Evolutionary conservation across 1,140 invertebrate species (phyloP).

Genomic region (Drosophila navojoa): DNA sequence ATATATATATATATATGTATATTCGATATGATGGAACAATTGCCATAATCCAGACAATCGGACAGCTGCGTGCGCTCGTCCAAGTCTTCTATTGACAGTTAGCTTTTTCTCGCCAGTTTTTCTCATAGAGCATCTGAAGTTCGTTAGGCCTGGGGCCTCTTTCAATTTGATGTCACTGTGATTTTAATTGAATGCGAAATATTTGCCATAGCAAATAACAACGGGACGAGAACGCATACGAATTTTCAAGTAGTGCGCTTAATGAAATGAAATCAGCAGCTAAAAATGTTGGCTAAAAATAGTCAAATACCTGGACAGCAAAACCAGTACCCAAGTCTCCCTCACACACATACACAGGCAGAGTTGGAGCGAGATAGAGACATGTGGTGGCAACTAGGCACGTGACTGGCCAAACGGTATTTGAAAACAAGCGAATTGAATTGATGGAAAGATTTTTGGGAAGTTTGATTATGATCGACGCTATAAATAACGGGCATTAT

Average conservation of each 20-base stretch:
- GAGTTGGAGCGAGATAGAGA: conserved; percentile 14
- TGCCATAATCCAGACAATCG: too few species aligned
- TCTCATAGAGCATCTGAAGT: background rate
- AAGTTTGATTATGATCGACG: conserved; percentile 4
- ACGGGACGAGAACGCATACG: conserved; percentile 9
- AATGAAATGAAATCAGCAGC: conserved; percentile 75
- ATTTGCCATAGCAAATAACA: conserved; percentile 20
- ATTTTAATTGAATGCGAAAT: conserved; percentile 36
- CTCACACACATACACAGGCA: conserved; percentile 7
- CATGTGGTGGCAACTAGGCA: conserved; percentile 15
- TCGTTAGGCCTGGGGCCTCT: background rate
- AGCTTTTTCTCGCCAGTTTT: too few species aligned
- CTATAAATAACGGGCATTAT: background rate
- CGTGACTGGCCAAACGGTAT: conserved; percentile 51
- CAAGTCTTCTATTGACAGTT: too few species aligned
- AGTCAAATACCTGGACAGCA: conserved; percentile 50
- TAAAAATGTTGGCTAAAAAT: conserved; percentile 78
- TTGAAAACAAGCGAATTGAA: conserved; percentile 1
- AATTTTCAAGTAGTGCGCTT: conserved; percentile 47
- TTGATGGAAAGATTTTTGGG: background rate
- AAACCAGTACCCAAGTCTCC: conserved; percentile 38
- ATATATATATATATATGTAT: too few species aligned
- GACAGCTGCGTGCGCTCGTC: too few species aligned
- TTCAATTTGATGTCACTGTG: background rate
- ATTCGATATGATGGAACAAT: too few species aligned